Evolutionary conservation across 2,113 vertebrate genomes (phyloP).

Genomic region (Pycnonotus jocosus): DNA sequence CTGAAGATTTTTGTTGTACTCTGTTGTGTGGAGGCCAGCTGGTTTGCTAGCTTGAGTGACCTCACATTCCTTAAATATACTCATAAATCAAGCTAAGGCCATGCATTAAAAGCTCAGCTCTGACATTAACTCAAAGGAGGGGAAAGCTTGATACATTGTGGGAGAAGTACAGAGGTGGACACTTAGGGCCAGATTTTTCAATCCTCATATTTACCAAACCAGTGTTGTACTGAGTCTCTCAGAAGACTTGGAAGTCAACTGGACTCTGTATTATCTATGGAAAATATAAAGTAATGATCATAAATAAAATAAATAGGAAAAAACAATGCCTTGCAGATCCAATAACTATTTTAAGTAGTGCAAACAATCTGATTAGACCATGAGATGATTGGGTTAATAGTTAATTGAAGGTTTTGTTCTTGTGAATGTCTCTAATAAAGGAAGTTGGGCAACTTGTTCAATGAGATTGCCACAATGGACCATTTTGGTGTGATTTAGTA

Average conservation of each 20-base stretch:
- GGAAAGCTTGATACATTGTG: neutral
- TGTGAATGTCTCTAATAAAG: neutral
- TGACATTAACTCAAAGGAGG: neutral
- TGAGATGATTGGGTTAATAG: neutral
- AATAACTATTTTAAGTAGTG: neutral
- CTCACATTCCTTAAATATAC: constrained; percentile 68
- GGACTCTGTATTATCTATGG: neutral
- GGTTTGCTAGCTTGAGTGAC: constrained; percentile 66
- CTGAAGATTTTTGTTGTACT: constrained; percentile 55
- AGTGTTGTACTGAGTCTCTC: neutral
- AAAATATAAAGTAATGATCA: neutral
- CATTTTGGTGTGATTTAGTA: neutral
- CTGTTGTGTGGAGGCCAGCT: constrained; percentile 60
- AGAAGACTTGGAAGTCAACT: neutral
- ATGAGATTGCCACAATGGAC: neutral
- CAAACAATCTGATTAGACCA: neutral
- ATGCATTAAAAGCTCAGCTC: constrained; percentile 31
- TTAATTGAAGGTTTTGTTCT: neutral
- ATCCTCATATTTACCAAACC: neutral
- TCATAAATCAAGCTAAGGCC: constrained; percentile 72
- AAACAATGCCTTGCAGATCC: neutral
- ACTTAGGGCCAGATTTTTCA: neutral
- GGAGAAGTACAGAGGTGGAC: neutral
- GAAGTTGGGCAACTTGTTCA: neutral
- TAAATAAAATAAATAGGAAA: neutral